Conservation (phyloP, 92 coral and sea anemone genomes). For the Epizoanthus illoricatus region DNA sequence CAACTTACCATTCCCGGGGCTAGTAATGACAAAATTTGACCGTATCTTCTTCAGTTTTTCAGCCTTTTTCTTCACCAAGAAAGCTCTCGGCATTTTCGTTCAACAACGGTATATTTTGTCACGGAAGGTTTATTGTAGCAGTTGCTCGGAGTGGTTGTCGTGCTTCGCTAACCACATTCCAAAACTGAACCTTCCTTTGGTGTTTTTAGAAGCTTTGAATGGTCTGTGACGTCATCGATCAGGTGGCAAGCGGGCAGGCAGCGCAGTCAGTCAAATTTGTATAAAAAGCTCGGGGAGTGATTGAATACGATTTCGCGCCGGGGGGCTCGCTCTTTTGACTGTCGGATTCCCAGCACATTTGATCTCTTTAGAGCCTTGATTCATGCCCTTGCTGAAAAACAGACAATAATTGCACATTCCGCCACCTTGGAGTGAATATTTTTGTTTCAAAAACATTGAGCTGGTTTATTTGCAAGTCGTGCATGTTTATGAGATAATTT, state of each 20-base stretch:
- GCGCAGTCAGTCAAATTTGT: constrained; percentile 34
- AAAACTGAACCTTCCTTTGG: constrained; percentile 38
- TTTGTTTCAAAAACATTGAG: constrained; percentile 4
- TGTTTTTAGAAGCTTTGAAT: constrained; percentile 45
- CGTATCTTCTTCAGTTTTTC: constrained; percentile 62
- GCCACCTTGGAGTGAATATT: constrained; percentile 17
- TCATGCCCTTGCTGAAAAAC: constrained; percentile 6
- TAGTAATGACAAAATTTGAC: constrained; percentile 50
- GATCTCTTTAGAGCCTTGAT: constrained; percentile 5
- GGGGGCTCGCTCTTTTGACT: constrained; percentile 52
- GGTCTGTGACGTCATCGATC: constrained; percentile 70
- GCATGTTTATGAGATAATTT: constrained; percentile 10
- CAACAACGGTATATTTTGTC: constrained; percentile 6
- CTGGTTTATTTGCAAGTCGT: neutral
- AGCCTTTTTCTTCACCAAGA: constrained; percentile 72
- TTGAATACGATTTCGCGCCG: constrained; percentile 55
- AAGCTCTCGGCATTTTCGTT: constrained; percentile 85
- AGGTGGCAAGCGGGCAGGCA: constrained; percentile 46
- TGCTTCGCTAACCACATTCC: constrained; percentile 39
- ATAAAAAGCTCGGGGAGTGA: constrained; percentile 22
- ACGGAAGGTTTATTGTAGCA: constrained; percentile 1
- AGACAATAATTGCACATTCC: neutral
- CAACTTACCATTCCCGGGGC: constrained; percentile 71
- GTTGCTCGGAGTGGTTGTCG: constrained; percentile 20
- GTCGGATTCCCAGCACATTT: constrained; percentile 18